A percentile compares a stretch with the other conserved stretches of the same genome.
These are phyloP conservation scores for Dryadula phaetusa DNA, from an alignment of 2,888 invertebrate genomes.

Conservation along the genomic window DNA sequence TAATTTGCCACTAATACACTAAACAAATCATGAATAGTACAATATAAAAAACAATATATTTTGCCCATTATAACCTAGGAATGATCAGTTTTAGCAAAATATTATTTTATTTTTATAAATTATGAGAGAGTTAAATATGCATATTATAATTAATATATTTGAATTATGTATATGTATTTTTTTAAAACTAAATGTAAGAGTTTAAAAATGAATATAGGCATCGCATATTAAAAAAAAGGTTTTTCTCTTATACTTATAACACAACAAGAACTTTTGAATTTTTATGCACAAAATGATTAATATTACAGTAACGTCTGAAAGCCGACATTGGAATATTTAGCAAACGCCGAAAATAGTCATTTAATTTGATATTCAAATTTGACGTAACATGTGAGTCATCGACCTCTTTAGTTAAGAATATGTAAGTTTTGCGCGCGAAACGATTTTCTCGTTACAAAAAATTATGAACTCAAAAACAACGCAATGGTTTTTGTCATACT, in stretches of 20 bases:
- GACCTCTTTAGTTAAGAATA: conserved; percentile 47
- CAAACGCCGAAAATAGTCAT: conserved; percentile 50
- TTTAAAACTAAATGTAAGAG: no score
- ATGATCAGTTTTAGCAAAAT: no score
- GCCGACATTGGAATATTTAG: conserved; percentile 53
- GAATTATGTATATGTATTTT: no score
- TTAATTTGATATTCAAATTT: conserved; percentile 44
- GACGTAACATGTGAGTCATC: conserved; percentile 49
- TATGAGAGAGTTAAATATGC: not conserved
- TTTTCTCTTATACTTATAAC: no score
- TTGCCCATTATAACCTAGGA: no score
- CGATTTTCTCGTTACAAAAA: conserved; percentile 26
- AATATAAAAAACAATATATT: no score
- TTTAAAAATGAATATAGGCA: no score
- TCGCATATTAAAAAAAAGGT: no score
- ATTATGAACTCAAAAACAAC: conserved; percentile 46
- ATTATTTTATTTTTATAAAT: not conserved
- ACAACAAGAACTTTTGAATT: not conserved
- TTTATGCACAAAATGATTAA: conserved; percentile 24
- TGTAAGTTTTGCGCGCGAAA: conserved; percentile 46
- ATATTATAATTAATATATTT: not conserved
- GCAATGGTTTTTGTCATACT: conserved; percentile 51
- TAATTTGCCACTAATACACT: no score
- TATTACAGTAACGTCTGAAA: conserved; percentile 22
- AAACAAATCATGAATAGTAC: no score